A percentile compares a stretch with the other conserved stretches of the same genome.
Evolutionary conservation across 2,797 vertebrate genomes (phyloP).

Genomic region (Tenualosa ilisha): DNA sequence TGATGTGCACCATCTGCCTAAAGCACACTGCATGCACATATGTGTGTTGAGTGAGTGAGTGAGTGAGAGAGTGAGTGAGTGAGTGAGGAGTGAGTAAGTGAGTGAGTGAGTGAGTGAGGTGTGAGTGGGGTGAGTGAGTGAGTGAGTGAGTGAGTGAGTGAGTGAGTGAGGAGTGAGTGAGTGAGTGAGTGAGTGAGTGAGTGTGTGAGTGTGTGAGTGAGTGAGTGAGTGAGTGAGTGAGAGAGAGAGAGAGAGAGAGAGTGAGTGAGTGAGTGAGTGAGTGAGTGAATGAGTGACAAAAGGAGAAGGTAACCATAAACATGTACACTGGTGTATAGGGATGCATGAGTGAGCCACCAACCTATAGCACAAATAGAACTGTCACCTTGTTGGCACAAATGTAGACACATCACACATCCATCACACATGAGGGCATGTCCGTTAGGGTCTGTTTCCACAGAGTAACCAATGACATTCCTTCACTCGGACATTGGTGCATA

Average conservation of each 20-base stretch:
- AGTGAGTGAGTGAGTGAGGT: too few relatives aligned
- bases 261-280: background rate
- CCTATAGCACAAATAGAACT: background rate
- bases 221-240: background rate
- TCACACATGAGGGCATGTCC: background rate
- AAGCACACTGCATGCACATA: background rate
- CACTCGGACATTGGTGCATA: background rate
- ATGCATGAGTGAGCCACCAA: background rate
- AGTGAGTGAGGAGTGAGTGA: too few relatives aligned
- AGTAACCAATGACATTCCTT: background rate
- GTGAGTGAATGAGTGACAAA: background rate
- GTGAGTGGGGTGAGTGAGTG: too few relatives aligned
- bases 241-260: background rate
- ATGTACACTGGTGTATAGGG: background rate
- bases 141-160: background rate
- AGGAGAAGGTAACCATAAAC: background rate
- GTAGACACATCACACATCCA: background rate
- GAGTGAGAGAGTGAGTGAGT: background rate
- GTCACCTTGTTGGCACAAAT: background rate
- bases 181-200: background rate
- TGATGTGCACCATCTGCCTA: constrained; percentile 5
- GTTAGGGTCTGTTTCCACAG: background rate
- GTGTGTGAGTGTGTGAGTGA: background rate
- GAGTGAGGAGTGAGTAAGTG: too few relatives aligned
- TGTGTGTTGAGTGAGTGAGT: background rate